phyloP scores from a whole-genome alignment of 2,888 invertebrate species.

The Caenorhabditis zanzibari region DNA sequence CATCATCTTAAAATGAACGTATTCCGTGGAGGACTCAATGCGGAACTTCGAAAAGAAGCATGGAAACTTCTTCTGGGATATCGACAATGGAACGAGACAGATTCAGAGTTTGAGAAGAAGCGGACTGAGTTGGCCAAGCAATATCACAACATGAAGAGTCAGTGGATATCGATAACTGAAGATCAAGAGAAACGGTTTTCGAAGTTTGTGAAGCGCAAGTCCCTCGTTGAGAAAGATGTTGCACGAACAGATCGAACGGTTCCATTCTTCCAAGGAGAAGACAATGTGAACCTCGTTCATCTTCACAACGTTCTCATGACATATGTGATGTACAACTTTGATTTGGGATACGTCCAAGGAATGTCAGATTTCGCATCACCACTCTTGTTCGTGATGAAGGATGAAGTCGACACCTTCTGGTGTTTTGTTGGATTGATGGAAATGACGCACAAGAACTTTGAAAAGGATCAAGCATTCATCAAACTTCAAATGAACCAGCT shows the following conservation, averaged over 20 bases:
- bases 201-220: slow-evolving; percentile 93
- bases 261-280: slow-evolving; percentile 94
- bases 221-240: slow-evolving; percentile 97
- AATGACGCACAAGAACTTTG: slow-evolving; percentile 94
- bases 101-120: slow-evolving; percentile 88
- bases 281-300: slow-evolving; percentile 91
- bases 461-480: slow-evolving; percentile 97
- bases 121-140: slow-evolving; percentile 87
- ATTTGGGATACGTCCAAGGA: slow-evolving; percentile 92
- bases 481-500: slow-evolving; percentile 93
- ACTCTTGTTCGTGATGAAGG: slow-evolving; percentile 91
- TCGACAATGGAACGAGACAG: slow-evolving; percentile 91
- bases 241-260: slow-evolving; percentile 94
- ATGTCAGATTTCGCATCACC: slow-evolving; percentile 98
- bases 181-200: slow-evolving; percentile 93
- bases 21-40: slow-evolving; percentile 75
- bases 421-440: slow-evolving; percentile 99
- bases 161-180: slow-evolving; percentile 94
- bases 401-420: slow-evolving; percentile 98
- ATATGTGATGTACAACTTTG: slow-evolving; percentile 99
- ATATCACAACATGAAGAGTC: slow-evolving; percentile 89
- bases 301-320: slow-evolving; percentile 96
- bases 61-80: slow-evolving; percentile 97
- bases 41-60: slow-evolving; percentile 88
- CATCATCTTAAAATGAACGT: slow-evolving; percentile 91